Percentiles rank a stretch among this genome's conserved stretches.
These are phyloP conservation scores for Coregonus ussuriensis DNA, from an alignment of 2,797 vertebrate genomes.

Conservation along the genomic window DNA sequence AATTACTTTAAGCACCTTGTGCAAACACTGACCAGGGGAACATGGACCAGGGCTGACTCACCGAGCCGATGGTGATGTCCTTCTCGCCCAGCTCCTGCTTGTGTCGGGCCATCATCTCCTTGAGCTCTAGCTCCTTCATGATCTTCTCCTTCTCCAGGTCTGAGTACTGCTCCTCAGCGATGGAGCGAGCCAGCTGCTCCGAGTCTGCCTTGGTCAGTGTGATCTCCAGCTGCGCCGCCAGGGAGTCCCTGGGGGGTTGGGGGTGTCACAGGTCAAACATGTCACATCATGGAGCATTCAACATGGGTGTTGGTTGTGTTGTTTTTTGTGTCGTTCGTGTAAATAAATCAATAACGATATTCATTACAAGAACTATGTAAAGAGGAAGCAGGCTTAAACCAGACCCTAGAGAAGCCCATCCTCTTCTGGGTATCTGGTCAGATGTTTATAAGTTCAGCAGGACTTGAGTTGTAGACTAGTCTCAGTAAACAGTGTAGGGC, in stretches of 20 bases:
- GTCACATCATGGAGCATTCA: neutral
- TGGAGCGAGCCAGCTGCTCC: constrained; percentile 92
- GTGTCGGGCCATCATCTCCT: constrained; percentile 94
- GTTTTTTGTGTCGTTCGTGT: neutral
- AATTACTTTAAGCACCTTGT: too few relatives aligned
- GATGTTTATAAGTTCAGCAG: neutral
- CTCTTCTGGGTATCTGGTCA: neutral
- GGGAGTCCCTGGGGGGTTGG: constrained; percentile 84
- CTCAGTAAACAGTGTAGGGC: neutral
- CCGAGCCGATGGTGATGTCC: constrained; percentile 91
- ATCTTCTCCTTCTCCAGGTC: constrained; percentile 98
- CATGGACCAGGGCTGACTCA: constrained; percentile 65
- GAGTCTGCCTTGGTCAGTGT: constrained; percentile 94
- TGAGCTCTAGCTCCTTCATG: constrained; percentile 97
- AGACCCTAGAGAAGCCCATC: neutral
- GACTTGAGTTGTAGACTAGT: neutral
- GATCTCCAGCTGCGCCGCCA: constrained; percentile 89
- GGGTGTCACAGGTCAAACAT: neutral
- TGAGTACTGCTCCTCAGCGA: constrained; percentile 94
- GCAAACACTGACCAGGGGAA: too few relatives aligned
- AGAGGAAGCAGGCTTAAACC: neutral
- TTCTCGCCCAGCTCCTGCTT: constrained; percentile 92
- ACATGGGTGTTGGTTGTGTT: neutral
- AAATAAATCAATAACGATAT: neutral
- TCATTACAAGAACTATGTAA: neutral